Evolutionary conservation across 2,797 vertebrate genomes (phyloP).

Genomic region (Natrix natrix): DNA sequence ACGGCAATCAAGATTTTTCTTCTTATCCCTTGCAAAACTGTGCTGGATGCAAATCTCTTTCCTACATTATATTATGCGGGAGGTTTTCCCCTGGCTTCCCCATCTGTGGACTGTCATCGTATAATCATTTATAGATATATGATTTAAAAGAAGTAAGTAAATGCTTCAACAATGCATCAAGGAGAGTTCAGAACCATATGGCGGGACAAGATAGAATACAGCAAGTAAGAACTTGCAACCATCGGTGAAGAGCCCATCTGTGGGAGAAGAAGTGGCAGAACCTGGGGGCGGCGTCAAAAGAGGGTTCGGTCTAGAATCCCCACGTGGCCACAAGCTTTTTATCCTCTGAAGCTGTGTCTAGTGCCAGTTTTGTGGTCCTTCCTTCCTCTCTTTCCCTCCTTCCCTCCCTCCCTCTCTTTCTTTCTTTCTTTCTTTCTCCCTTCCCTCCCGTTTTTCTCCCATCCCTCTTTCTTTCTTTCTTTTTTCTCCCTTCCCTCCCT

Average conservation of each 20-base stretch:
- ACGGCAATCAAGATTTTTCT: background rate
- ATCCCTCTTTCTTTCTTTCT: too few species aligned
- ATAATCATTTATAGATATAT: background rate
- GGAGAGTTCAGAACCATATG: background rate
- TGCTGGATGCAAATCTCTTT: background rate
- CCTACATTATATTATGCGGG: background rate
- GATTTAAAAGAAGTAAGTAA: background rate
- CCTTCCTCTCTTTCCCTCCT: too few species aligned
- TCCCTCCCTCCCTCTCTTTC: too few species aligned
- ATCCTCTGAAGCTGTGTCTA: too few species aligned
- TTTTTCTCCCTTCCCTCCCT: too few species aligned
- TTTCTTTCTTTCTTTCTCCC: too few species aligned
- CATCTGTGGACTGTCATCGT: background rate
- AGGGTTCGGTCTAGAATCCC: background rate
- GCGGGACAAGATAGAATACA: too few species aligned
- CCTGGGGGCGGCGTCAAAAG: background rate
- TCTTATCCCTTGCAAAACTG: background rate
- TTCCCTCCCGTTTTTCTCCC: too few species aligned
- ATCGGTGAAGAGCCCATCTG: too few species aligned
- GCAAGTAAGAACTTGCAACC: background rate
- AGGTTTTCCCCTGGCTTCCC: background rate
- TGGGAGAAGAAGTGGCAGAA: background rate
- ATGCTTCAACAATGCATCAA: background rate
- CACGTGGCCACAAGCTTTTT: background rate
- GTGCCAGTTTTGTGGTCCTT: too few species aligned